Percentiles rank a stretch among this genome's conserved stretches.
Conservation (phyloP, 2,888 invertebrate genomes). For the Luffia ferchaultella region DNA sequence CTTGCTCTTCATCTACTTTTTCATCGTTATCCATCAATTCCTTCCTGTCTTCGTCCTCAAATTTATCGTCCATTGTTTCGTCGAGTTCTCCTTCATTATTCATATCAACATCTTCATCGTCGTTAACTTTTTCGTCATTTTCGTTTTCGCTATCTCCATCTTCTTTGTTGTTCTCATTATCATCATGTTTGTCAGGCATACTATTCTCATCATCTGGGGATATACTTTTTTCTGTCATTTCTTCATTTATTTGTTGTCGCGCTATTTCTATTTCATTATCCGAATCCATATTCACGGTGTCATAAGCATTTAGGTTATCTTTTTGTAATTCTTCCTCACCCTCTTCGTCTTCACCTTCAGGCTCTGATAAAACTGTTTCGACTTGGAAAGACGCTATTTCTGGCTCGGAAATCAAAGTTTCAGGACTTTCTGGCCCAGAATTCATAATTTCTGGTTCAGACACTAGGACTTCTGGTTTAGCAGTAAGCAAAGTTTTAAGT, state of each 20-base stretch:
- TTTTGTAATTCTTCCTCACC: slow-evolving; percentile 28
- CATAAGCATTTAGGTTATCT: slow-evolving; percentile 41
- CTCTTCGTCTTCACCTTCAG: slow-evolving; percentile 37
- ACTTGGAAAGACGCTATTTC: slow-evolving; percentile 62
- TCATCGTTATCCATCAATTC: slow-evolving; percentile 18
- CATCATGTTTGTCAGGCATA: slow-evolving; percentile 16
- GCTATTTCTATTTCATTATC: slow-evolving; percentile 61
- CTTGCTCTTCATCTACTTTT: slow-evolving; percentile 19
- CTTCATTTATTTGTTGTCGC: slow-evolving; percentile 21
- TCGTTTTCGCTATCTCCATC: slow-evolving; percentile 25
- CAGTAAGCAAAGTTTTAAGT: slow-evolving; percentile 52
- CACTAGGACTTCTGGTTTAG: slow-evolving; percentile 52
- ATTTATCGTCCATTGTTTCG: slow-evolving; percentile 15
- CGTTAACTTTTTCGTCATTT: slow-evolving; percentile 22
- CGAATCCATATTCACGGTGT: slow-evolving; percentile 58
- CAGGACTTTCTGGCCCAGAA: slow-evolving; percentile 59
- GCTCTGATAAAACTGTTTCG: slow-evolving; percentile 55
- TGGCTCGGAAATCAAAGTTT: slow-evolving; percentile 58
- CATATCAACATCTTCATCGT: slow-evolving; percentile 22
- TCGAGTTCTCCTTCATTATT: slow-evolving; percentile 12
- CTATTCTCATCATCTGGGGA: not conserved
- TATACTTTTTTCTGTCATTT: not conserved
- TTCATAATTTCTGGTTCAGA: slow-evolving; percentile 58
- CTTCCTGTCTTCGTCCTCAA: slow-evolving; percentile 18
- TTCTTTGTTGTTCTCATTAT: slow-evolving; percentile 29